A percentile compares a stretch with the other conserved stretches of the same genome.
phyloP scores from a whole-genome alignment of 2,797 vertebrate species.

The Saguinus oedipus region DNA sequence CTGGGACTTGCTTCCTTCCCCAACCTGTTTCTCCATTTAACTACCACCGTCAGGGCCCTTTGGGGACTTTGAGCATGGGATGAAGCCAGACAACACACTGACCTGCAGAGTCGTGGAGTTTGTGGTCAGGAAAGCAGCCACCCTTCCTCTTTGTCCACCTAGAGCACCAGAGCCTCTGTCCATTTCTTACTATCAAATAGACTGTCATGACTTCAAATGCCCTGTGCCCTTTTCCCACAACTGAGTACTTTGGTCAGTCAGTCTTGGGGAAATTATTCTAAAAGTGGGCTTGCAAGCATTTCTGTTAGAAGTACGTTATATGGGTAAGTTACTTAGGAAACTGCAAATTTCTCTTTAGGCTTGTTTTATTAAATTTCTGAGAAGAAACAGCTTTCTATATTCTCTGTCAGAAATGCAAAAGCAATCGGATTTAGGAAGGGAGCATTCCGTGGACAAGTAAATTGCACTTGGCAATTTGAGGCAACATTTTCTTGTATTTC shows the following conservation, averaged over 20 bases:
- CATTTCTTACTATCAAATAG: not conserved
- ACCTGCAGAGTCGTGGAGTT: fast-evolving
- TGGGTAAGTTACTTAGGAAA: constrained; percentile 15
- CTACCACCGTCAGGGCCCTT: not conserved
- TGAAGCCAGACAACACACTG: not conserved
- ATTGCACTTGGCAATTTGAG: constrained; percentile 63
- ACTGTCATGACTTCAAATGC: not conserved
- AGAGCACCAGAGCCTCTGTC: not conserved
- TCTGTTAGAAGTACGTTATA: constrained; percentile 28
- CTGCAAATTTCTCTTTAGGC: not conserved
- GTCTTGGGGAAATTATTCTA: not conserved
- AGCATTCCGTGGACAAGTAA: constrained; percentile 49
- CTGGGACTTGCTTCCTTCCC: not conserved
- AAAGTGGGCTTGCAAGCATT: not conserved
- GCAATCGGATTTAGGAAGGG: not conserved
- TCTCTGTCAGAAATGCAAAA: constrained; percentile 42
- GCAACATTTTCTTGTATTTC: constrained; percentile 51
- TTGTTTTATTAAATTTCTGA: constrained; percentile 52
- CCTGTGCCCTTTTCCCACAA: not conserved
- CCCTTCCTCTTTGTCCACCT: not conserved
- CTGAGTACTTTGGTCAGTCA: not conserved
- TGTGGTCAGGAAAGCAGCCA: not conserved
- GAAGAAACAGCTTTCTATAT: constrained; percentile 31
- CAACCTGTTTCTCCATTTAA: not conserved
- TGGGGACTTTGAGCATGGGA: not conserved